Conservation (phyloP, 2,797 vertebrate species). For the Vireo griseus region DNA sequence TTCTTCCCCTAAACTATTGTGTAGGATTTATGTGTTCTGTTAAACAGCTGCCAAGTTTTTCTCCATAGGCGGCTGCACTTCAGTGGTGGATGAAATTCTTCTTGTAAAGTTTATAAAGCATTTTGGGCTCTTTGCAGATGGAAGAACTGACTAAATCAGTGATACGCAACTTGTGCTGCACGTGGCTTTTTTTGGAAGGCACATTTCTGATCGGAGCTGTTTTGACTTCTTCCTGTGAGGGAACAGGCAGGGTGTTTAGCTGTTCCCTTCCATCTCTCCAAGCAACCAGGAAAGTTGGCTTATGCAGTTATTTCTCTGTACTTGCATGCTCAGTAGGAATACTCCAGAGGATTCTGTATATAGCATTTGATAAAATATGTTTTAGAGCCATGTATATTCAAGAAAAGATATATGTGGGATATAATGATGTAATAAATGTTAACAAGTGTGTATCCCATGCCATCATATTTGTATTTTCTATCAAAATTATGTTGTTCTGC, state of each 20-base stretch:
- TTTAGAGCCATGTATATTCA: neutral
- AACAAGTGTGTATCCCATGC: neutral
- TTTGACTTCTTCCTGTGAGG: slow-evolving; percentile 61
- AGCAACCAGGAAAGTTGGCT: slow-evolving; percentile 57
- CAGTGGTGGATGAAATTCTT: slow-evolving; percentile 34
- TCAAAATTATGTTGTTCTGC: neutral
- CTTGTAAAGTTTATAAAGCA: slow-evolving; percentile 58
- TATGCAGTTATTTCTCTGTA: slow-evolving; percentile 26
- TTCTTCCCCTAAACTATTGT: slow-evolving; percentile 47
- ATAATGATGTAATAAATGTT: neutral
- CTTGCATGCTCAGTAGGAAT: neutral
- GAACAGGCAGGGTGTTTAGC: slow-evolving; percentile 61
- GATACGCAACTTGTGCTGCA: slow-evolving; percentile 47
- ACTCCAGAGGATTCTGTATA: neutral
- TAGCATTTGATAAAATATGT: slow-evolving; percentile 22
- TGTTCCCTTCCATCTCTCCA: slow-evolving; percentile 51
- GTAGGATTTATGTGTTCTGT: slow-evolving; percentile 56
- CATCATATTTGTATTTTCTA: neutral
- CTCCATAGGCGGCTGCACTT: slow-evolving; percentile 42
- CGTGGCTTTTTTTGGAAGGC: slow-evolving; percentile 64
- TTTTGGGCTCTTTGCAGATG: slow-evolving; percentile 56
- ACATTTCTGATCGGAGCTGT: slow-evolving; percentile 48
- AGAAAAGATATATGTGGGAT: neutral
- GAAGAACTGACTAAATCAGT: slow-evolving; percentile 63
- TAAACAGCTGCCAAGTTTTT: slow-evolving; percentile 60